Evolutionary conservation across 2,888 invertebrate genomes (phyloP).

Genomic region (Leucania comma): DNA sequence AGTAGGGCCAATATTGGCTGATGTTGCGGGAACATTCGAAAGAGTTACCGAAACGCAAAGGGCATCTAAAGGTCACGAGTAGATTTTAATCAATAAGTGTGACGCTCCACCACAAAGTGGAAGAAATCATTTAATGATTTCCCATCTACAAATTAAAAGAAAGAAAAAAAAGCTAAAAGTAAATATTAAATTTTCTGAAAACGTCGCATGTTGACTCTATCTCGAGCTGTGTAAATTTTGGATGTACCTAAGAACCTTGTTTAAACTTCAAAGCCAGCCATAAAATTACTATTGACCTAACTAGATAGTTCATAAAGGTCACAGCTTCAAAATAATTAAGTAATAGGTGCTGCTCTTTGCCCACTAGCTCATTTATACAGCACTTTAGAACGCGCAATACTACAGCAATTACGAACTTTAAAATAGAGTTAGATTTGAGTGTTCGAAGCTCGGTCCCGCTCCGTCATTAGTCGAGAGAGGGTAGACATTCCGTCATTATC

Average conservation of each 20-base stretch:
- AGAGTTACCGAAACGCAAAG: no score
- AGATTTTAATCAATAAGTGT: no score
- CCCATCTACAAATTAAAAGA: no score
- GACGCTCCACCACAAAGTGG: no score
- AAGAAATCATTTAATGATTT: no score
- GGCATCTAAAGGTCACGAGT: no score
- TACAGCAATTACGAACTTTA: constrained; percentile 25
- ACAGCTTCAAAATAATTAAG: neutral
- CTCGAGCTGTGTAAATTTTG: no score
- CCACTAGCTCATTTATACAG: constrained; percentile 23
- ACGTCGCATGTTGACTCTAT: neutral
- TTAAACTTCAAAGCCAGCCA: neutral
- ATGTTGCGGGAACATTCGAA: no score
- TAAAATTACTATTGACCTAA: neutral
- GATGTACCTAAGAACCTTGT: neutral
- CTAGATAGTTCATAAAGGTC: neutral
- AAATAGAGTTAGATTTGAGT: constrained; percentile 32
- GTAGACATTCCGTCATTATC: constrained; percentile 68
- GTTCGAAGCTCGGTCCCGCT: constrained; percentile 43
- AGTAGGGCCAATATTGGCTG: no score
- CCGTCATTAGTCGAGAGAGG: constrained; percentile 54
- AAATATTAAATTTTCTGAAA: no score
- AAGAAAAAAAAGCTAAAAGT: no score
- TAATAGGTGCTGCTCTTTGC: no score
- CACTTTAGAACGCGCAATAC: constrained; percentile 12